Evolutionary conservation across 2,113 vertebrate genomes (phyloP), one percentile per base, ranked within the genome.

Genomic region (Atractosteus spatula): DNA sequence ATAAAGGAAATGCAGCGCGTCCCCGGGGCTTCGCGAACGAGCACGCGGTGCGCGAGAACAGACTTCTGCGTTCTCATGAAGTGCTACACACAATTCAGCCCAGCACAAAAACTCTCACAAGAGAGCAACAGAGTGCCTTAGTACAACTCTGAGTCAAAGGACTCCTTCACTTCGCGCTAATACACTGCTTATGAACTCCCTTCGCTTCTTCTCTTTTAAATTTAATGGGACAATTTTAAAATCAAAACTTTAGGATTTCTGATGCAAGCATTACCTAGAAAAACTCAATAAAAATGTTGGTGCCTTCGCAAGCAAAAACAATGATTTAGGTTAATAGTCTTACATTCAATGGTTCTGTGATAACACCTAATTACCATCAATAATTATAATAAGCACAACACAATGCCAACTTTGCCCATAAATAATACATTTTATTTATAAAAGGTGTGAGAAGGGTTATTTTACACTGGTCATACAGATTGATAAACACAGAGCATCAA

Each of bases 351-450:
- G 29, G 29, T 29, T 29, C 29, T 29, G 29, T 29, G 2, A 29
- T 29, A 29, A 29, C 29, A 29, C 29, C 29, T 29, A 29, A 29
- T 29, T 29, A 29, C 29, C 29, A 29, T 29, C 29, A 29, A 29
- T 29, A 29, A 29, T 29, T 29, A 29, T 29, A 63, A 3, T 11
- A 43, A 12, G 17, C 57, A 62, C 16, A 62, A 62, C 43, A 2
- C 16, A 6, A 47, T 10, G 41, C 14, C n/a, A 45, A 44, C 6
- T 43, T 47, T 72, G 13, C 41, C 64, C 10, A 72, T 29, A 72
- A 67, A 67, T 55, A 54, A 13, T 66, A 65, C 7, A 67, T 42
- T 73, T 73, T 59, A 73, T 73, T 62, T 51, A 3, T 65, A 73
- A 67, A 73, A 59, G 29, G 62, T 41, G 13, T 55, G n/a, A 47